Conservation (phyloP, 1,140 invertebrate species). For the Ostrea edulis region DNA sequence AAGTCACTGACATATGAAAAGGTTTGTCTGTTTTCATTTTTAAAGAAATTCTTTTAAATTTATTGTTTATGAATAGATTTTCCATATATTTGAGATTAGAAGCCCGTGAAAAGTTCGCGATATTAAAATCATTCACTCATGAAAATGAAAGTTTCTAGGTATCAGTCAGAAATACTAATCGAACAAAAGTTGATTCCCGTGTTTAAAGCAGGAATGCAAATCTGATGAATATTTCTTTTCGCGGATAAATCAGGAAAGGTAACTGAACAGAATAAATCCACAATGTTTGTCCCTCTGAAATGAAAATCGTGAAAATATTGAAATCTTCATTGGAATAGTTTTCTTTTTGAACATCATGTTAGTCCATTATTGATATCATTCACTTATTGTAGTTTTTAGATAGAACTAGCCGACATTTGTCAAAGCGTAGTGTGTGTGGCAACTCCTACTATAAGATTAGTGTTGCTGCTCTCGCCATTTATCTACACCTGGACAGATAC, state of each 20-base stretch:
- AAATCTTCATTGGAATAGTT: too few relatives aligned
- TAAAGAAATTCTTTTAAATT: neutral
- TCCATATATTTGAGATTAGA: too few relatives aligned
- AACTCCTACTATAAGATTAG: conserved; percentile 10
- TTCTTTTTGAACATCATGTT: too few relatives aligned
- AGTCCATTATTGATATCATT: neutral
- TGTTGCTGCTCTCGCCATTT: neutral
- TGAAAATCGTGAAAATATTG: too few relatives aligned
- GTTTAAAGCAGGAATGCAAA: too few relatives aligned
- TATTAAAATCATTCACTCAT: too few relatives aligned
- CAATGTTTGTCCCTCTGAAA: neutral
- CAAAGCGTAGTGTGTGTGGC: neutral
- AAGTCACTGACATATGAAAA: neutral
- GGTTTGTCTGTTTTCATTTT: neutral
- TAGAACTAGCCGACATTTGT: neutral
- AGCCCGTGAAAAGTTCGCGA: too few relatives aligned
- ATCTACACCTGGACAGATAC: neutral
- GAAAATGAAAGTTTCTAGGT: too few relatives aligned
- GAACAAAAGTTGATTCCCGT: neutral
- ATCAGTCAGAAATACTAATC: too few relatives aligned
- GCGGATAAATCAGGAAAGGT: too few relatives aligned
- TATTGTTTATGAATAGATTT: neutral
- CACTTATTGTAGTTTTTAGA: neutral
- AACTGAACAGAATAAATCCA: too few relatives aligned
- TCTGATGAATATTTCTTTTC: too few relatives aligned